Base-by-base conservation (phyloP, 1,140 invertebrate species). In the Drosophila sucinea region DNA sequence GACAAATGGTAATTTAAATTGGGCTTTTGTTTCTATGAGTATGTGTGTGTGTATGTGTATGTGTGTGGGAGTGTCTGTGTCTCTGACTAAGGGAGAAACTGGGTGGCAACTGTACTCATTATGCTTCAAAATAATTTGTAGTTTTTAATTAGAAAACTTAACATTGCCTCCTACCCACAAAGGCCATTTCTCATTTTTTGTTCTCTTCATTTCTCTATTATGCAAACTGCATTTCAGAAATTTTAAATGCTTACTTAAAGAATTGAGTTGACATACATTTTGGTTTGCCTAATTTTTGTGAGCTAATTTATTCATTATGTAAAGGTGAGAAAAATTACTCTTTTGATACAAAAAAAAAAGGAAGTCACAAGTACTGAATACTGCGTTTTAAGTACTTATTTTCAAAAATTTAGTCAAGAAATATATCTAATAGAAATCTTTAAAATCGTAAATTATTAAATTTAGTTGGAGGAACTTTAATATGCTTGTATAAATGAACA, bases 1-100 rank as follows among this genome's bases (percentile, higher is more conserved):
- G 84, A 89, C 85, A 90, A 89, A 89, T 89, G 76, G 81, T 79
- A 89, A 89, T 89, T 89, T 89, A 81, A 89, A 89, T 89, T 89
- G 78, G 74, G 77, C 81, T 78, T 89, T 89, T 74, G 84, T 67
- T 80, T 54, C 32, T 8, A 35, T 29, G 17, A 58, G 58, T 57
- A 23, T 63, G 55, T 38, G 54, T 54, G 29, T 35, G 10, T 23
- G 17, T 23, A 11, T 38, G 35, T 40, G 35, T 30, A 29, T 65
- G 25, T 40, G 47, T 66, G 17, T 33, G 35, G 41, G 62, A 58
- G 70, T 51, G 71, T 17, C 17, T 23, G 33, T 35, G 33, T 35
- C 8, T 35, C 33, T 35, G 33, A 8, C 33, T 35, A 35, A 35
- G 33, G 30, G 10, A 55, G 23, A 56, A 32, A 38, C 54, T 70